These are phyloP conservation scores for Epinephelus lanceolatus DNA, from an alignment of 2,113 vertebrate genomes.

Conservation along the genomic window DNA sequence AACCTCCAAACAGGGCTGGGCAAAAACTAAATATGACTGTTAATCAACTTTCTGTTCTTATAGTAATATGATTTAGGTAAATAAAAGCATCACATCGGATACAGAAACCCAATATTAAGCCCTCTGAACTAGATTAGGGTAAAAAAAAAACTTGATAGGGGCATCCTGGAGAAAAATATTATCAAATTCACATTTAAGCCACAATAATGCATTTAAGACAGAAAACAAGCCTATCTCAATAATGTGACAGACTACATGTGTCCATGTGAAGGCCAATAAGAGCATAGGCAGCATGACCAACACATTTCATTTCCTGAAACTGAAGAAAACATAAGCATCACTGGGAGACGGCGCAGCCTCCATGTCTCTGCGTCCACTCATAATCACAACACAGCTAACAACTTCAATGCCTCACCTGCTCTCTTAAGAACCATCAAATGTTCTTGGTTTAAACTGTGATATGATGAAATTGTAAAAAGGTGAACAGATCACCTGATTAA, in stretches of 20 bases:
- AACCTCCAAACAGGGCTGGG: no score
- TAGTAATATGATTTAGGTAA: background rate
- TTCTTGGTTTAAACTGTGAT: slow-evolving; percentile 7
- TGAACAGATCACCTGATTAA: slow-evolving; percentile 12
- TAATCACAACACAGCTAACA: background rate
- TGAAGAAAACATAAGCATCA: background rate
- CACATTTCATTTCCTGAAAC: background rate
- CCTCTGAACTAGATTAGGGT: background rate
- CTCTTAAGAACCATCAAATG: background rate
- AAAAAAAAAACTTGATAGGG: no score
- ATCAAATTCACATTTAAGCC: no score
- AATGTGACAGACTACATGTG: no score
- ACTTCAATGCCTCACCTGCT: background rate
- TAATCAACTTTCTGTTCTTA: no score
- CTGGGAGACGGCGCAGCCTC: background rate
- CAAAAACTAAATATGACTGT: no score
- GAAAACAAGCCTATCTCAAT: no score
- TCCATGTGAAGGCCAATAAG: background rate
- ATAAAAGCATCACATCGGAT: background rate
- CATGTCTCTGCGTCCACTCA: background rate
- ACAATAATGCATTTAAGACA: background rate
- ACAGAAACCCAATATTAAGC: background rate
- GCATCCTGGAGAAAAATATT: no score
- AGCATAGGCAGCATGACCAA: background rate
- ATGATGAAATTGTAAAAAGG: background rate